Conservation (phyloP, 2,797 vertebrate genomes). For the Coccyzus lansbergi region DNA sequence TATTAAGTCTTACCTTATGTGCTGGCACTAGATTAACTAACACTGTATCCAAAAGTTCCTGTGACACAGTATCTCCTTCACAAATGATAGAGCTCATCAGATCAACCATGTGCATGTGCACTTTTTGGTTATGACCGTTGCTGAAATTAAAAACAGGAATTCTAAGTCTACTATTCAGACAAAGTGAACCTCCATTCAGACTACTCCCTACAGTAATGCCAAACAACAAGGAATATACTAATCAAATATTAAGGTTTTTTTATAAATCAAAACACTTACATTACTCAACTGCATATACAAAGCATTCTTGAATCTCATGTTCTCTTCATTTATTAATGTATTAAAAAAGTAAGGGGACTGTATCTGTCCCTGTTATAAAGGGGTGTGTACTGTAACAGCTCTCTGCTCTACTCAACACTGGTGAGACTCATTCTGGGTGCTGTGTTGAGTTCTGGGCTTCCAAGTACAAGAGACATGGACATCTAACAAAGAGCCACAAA, state of each 20-base stretch:
- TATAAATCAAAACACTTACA: background rate
- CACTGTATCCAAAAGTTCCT: constrained; percentile 96
- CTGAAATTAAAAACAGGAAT: constrained; percentile 79
- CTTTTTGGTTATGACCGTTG: constrained; percentile 99
- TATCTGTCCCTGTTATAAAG: background rate
- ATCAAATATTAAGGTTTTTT: background rate
- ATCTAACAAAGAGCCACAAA: background rate
- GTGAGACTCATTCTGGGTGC: too few relatives aligned
- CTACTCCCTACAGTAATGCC: background rate
- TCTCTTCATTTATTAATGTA: background rate
- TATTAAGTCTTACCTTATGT: constrained; percentile 86
- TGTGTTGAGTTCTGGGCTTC: background rate
- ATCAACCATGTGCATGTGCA: constrained; percentile 99
- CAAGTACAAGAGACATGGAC: background rate
- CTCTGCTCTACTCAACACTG: background rate
- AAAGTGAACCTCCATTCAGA: background rate
- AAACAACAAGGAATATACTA: background rate
- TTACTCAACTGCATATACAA: background rate
- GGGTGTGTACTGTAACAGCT: background rate
- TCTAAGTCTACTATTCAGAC: background rate
- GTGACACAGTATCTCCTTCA: constrained; percentile 96
- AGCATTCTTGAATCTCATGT: background rate
- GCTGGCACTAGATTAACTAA: constrained; percentile 96
- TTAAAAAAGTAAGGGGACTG: background rate
- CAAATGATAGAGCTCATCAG: constrained; percentile 99